Evolutionary conservation across 2,113 vertebrate species (phyloP).

Genomic region (Sarotherodon lohbergeri): DNA sequence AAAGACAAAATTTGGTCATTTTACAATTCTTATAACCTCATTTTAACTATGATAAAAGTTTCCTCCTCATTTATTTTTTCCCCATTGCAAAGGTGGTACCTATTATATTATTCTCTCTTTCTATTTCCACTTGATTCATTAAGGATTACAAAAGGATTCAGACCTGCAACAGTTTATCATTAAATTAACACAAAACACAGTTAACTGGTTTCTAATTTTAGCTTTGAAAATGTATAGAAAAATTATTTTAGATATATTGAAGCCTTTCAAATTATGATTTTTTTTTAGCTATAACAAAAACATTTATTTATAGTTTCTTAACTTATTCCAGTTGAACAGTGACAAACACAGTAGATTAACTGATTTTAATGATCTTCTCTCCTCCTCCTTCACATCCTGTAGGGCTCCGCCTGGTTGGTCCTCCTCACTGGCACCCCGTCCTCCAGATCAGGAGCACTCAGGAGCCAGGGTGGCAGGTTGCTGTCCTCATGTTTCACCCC

Average conservation of each 20-base stretch:
- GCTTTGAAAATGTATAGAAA: accelerated
- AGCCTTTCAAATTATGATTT: background rate
- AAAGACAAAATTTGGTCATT: accelerated
- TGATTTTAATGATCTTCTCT: background rate
- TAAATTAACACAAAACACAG: background rate
- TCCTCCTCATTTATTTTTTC: background rate
- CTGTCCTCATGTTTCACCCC: background rate
- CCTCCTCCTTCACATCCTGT: background rate
- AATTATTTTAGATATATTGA: background rate
- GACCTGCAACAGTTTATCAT: background rate
- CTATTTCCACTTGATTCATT: background rate
- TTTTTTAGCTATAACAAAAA: background rate
- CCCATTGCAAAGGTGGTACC: background rate
- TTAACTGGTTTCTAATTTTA: background rate
- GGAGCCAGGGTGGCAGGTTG: constrained; percentile 17
- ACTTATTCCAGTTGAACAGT: background rate
- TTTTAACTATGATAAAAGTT: background rate
- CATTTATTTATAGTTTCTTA: background rate
- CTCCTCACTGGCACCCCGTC: background rate
- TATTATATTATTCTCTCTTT: background rate
- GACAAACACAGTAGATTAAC: background rate
- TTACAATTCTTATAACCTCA: background rate
- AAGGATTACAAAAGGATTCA: background rate
- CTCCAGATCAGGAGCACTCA: constrained; percentile 25
- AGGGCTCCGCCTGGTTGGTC: accelerated